A percentile compares a stretch with the other conserved stretches of the same genome.
phyloP scores from a whole-genome alignment of 2,888 invertebrate species.

The Anoncus sp. region DNA sequence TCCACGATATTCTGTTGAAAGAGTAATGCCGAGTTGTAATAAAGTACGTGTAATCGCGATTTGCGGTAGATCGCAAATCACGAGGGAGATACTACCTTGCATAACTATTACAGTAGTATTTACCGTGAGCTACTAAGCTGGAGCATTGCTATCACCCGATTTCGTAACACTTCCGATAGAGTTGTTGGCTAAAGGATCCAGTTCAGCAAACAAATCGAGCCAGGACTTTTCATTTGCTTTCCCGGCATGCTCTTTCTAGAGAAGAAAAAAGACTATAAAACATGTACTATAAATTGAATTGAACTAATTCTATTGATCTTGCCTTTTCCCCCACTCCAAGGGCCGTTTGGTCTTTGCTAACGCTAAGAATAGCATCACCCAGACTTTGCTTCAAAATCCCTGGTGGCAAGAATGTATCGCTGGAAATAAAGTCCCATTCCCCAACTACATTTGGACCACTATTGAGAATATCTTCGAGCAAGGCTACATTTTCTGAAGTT shows the following conservation, averaged over 20 bases:
- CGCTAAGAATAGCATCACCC: slow-evolving; percentile 74
- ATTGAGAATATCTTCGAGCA: slow-evolving; percentile 77
- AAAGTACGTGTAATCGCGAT: neutral
- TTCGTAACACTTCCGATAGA: slow-evolving; percentile 84
- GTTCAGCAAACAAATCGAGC: slow-evolving; percentile 96
- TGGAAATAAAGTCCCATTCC: slow-evolving; percentile 76
- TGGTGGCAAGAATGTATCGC: slow-evolving; percentile 79
- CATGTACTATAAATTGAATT: neutral
- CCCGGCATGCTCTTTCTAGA: slow-evolving; percentile 73
- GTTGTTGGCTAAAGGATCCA: slow-evolving; percentile 96
- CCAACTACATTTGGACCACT: slow-evolving; percentile 62
- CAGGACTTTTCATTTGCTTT: slow-evolving; percentile 87
- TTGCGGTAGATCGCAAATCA: neutral
- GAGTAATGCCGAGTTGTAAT: neutral
- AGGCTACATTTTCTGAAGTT: slow-evolving; percentile 76
- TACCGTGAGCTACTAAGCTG: slow-evolving; percentile 73
- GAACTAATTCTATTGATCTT: slow-evolving; percentile 5
- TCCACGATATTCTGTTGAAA: neutral
- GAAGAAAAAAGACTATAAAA: slow-evolving; percentile 43
- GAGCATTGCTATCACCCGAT: slow-evolving; percentile 77
- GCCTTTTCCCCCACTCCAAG: slow-evolving; percentile 19
- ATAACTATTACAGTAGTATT: neutral
- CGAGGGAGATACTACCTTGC: too few relatives aligned
- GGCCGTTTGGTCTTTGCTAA: slow-evolving; percentile 42
- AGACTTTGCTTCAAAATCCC: slow-evolving; percentile 80